Percentiles rank a stretch among this genome's conserved stretches.
Conservation (phyloP, 2,888 invertebrate genomes). For the Eristalis pertinax region DNA sequence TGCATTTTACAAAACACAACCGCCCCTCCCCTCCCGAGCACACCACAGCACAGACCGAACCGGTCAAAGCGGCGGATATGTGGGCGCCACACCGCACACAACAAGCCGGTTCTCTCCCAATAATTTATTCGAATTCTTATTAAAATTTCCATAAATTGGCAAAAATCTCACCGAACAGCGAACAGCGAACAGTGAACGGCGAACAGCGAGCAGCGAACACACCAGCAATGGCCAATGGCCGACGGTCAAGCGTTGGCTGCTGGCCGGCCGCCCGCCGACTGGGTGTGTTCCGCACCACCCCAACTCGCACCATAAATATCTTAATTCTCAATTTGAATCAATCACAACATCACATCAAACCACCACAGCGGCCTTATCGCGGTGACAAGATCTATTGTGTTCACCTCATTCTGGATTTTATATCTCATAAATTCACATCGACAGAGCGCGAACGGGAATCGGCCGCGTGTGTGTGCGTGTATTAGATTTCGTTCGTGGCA, state of each 20-base stretch:
- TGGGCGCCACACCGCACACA: slow-evolving; percentile 29
- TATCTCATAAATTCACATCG: slow-evolving; percentile 57
- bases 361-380: slow-evolving; percentile 18
- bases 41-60: slow-evolving; percentile 1
- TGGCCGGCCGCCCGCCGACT: not conserved
- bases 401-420: slow-evolving; percentile 56
- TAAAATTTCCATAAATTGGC: slow-evolving; percentile 11
- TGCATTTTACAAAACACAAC: slow-evolving; percentile 27
- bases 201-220: not conserved
- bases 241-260: too few relatives aligned
- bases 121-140: slow-evolving; percentile 18
- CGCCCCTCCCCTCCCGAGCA: not conserved
- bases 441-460: slow-evolving; percentile 4
- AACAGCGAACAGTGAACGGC: too few relatives aligned
- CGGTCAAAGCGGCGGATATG: slow-evolving; percentile 4
- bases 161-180: not conserved
- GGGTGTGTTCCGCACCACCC: not conserved
- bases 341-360: slow-evolving; percentile 31
- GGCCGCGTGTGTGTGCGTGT: slow-evolving; percentile 9
- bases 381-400: slow-evolving; percentile 48
- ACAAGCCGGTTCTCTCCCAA: not conserved
- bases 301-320: slow-evolving; percentile 47
- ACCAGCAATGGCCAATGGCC: not conserved
- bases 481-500: slow-evolving; percentile 51
- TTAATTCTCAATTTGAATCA: slow-evolving; percentile 47